Evolutionary conservation across 2,113 vertebrate genomes (phyloP).

Genomic region (Cynopterus brachyotis): DNA sequence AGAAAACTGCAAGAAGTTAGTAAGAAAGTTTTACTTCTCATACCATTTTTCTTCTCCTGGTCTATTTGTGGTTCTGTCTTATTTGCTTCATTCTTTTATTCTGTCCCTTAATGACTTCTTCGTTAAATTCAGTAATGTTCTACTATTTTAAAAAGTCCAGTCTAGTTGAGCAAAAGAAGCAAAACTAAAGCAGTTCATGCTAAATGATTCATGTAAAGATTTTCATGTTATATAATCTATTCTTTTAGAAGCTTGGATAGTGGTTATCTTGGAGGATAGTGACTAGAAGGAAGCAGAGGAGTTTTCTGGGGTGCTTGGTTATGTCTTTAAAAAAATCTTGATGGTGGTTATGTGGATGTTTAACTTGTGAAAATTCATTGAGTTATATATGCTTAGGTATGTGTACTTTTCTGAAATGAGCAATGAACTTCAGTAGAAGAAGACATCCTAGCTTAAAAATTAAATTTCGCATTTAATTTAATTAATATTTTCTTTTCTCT

Average conservation of each 20-base stretch:
- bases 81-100: background rate
- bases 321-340: background rate
- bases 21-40: background rate
- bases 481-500: background rate
- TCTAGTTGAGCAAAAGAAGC: background rate
- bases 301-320: background rate
- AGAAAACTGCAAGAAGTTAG: constrained; percentile 4
- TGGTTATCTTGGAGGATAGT: background rate
- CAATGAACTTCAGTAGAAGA: background rate
- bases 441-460: background rate
- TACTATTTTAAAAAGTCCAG: background rate
- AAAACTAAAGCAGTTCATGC: background rate
- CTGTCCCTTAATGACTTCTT: background rate
- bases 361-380: constrained; percentile 20
- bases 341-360: constrained; percentile 6
- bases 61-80: background rate
- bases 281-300: background rate
- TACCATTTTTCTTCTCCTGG: background rate
- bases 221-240: background rate
- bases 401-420: background rate
- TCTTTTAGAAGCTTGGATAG: background rate
- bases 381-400: background rate
- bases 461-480: constrained; percentile 18
- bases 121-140: background rate
- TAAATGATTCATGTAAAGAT: background rate